Percentiles rank a stretch among this genome's conserved stretches.
phyloP scores from a whole-genome alignment of 1,140 invertebrate genomes.

The Acromyrmex echinatior region DNA sequence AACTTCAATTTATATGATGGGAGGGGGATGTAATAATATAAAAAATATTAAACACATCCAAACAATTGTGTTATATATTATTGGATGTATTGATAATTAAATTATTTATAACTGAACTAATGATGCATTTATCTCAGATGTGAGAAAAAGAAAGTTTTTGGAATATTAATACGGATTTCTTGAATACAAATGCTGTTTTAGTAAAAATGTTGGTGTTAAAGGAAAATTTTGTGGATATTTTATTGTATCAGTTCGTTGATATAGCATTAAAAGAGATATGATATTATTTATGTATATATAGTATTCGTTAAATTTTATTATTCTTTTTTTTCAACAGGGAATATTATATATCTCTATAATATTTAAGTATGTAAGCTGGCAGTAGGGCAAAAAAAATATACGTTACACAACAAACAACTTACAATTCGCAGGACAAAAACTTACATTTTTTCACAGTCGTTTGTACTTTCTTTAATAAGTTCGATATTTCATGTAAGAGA shows the following conservation, averaged over 20 bases:
- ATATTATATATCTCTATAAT: slow-evolving; percentile 47
- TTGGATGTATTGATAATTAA: neutral
- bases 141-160: slow-evolving; percentile 8
- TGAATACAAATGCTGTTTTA: neutral
- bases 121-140: neutral
- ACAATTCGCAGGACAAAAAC: slow-evolving; percentile 20
- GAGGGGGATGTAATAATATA: neutral
- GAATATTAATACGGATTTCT: neutral
- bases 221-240: slow-evolving; percentile 21
- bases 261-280: neutral
- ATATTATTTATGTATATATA: neutral
- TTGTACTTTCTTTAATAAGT: slow-evolving; percentile 63
- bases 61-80: neutral
- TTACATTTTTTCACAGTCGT: slow-evolving; percentile 40
- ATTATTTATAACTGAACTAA: slow-evolving; percentile 17
- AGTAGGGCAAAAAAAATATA: slow-evolving; percentile 55
- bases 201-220: neutral
- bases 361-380: slow-evolving; percentile 62
- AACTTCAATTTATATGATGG: slow-evolving; percentile 4
- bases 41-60: slow-evolving; percentile 1
- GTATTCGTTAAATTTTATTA: slow-evolving; percentile 34
- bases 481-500: slow-evolving; percentile 37
- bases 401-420: slow-evolving; percentile 44
- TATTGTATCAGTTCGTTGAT: neutral
- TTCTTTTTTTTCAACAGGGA: slow-evolving; percentile 38